Percentiles rank a stretch among this genome's conserved stretches.
These are phyloP conservation scores for Pachliopta kotzebuea DNA, from an alignment of 2,888 invertebrate species.

Conservation along the genomic window DNA sequence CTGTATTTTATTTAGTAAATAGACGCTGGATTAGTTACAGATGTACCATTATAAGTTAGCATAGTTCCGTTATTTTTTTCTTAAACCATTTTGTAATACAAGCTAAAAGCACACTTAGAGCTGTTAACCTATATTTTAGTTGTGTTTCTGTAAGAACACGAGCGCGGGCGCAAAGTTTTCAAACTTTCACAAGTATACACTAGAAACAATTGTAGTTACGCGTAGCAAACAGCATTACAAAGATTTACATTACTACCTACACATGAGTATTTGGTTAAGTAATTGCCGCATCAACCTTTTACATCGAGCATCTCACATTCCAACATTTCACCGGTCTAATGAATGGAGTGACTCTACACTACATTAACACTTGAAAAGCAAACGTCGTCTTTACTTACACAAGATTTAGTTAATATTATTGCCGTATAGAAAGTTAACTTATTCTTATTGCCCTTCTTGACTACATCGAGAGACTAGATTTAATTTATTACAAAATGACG, in stretches of 20 bases:
- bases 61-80: not conserved
- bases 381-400: constrained; percentile 1
- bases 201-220: constrained; percentile 10
- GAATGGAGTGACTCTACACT: constrained; percentile 3
- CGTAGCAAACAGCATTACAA: constrained; percentile 15
- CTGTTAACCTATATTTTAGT: not conserved
- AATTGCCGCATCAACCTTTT: constrained; percentile 17
- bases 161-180: not conserved
- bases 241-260: constrained; percentile 16
- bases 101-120: not conserved
- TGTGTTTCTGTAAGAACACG: not conserved
- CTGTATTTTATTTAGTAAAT: not conserved
- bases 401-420: not conserved
- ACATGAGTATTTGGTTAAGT: constrained; percentile 20
- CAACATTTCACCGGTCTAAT: not conserved
- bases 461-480: too few relatives aligned
- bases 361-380: constrained; percentile 5
- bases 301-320: constrained; percentile 4
- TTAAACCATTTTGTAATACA: not conserved
- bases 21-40: not conserved
- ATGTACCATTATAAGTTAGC: too few relatives aligned
- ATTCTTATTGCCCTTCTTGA: not conserved
- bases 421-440: not conserved
- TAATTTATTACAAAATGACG: too few relatives aligned
- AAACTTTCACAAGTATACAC: not conserved